A percentile compares a stretch with the other conserved stretches of the same genome.
Evolutionary conservation across 2,113 vertebrate species (phyloP).

Genomic region (Chlorocebus sabaeus): DNA sequence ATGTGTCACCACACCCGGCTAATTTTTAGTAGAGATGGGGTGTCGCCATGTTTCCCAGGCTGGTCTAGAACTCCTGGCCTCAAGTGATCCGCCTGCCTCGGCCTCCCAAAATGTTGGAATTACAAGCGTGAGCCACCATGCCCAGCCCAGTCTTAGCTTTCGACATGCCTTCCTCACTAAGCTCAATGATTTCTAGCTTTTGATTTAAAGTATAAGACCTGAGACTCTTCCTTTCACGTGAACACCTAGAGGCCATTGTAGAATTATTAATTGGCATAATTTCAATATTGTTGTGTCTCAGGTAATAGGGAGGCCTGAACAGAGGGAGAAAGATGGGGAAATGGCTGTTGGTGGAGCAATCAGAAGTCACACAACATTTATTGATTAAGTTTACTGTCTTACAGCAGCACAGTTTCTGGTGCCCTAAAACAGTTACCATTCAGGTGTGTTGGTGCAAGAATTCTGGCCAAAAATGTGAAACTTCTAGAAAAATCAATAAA

Average conservation of each 20-base stretch:
- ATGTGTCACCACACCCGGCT: background rate
- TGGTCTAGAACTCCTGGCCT: background rate
- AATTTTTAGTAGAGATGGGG: background rate
- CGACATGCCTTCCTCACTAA: background rate
- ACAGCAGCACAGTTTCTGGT: background rate
- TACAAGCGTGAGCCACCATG: background rate
- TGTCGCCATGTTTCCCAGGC: background rate
- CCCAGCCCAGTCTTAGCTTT: background rate
- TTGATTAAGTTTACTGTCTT: background rate
- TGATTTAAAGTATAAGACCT: background rate
- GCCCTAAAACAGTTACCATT: background rate
- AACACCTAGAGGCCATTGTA: background rate
- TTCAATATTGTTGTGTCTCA: background rate
- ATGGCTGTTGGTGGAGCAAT: background rate
- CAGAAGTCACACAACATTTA: background rate
- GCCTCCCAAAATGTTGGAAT: background rate
- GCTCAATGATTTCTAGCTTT: background rate
- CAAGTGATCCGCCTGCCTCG: background rate
- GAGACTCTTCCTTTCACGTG: background rate
- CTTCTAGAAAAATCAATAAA: background rate
- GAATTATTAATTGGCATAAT: background rate
- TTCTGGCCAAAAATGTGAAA: background rate
- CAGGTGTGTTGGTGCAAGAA: background rate
- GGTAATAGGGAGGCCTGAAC: background rate
- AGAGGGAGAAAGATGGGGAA: background rate